These are phyloP conservation scores for Isichthys henryi DNA, from an alignment of 2,113 vertebrate genomes.

Conservation along the genomic window DNA sequence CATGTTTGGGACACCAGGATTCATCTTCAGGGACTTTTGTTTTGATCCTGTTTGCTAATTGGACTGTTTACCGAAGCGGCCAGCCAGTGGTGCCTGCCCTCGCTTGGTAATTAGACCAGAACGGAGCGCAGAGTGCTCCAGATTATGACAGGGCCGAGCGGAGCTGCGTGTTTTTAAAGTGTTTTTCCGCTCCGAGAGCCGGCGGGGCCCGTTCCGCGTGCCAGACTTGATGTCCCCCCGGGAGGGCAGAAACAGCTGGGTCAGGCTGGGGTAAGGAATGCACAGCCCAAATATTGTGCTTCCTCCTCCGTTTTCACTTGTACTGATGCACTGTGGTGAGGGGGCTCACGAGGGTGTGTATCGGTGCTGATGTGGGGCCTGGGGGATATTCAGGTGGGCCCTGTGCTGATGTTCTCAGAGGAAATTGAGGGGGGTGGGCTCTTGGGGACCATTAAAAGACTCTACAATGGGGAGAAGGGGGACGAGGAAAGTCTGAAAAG, in stretches of 20 bases:
- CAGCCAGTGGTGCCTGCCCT: not conserved
- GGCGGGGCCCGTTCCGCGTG: not conserved
- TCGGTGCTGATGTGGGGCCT: not conserved
- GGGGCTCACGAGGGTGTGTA: not conserved
- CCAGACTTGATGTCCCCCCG: not conserved
- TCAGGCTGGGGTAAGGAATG: conserved; percentile 18
- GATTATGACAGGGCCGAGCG: not conserved
- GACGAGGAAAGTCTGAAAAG: not conserved
- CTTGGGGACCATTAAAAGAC: not conserved
- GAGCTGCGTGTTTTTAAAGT: conserved; percentile 7
- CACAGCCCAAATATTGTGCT: conserved; percentile 16
- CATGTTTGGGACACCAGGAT: not conserved
- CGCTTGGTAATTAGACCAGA: not conserved
- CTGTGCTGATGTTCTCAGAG: not conserved
- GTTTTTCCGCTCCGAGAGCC: not conserved
- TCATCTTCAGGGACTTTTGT: not conserved
- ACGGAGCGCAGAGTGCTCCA: not conserved
- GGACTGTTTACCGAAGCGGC: not conserved
- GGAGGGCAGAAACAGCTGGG: not conserved
- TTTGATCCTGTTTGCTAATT: not conserved
- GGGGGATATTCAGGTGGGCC: not conserved
- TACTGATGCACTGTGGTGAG: not conserved
- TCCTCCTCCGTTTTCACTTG: not conserved
- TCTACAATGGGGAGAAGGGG: not conserved
- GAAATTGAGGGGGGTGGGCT: not conserved